phyloP scores from a whole-genome alignment of 1,140 invertebrate genomes.

The Sminthurides bifidus region DNA sequence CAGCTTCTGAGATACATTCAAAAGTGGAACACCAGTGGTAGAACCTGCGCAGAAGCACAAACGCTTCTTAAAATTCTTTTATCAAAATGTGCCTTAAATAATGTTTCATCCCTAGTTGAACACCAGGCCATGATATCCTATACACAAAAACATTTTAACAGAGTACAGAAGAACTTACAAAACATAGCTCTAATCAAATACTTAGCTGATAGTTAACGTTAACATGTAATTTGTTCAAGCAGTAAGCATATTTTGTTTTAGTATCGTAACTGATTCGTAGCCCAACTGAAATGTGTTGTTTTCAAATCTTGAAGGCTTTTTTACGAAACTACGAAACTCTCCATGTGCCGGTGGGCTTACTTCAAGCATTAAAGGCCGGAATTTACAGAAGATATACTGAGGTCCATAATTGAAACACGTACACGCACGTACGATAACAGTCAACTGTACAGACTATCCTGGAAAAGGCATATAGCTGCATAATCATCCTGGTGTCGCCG shows the following conservation, averaged over 20 bases:
- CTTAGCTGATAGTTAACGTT: no score
- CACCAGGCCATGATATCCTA: constrained; percentile 15
- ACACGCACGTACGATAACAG: no score
- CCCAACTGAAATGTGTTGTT: neutral
- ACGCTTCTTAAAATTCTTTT: constrained; percentile 20
- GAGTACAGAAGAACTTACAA: constrained; percentile 11
- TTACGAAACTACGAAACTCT: no score
- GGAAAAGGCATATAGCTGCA: no score
- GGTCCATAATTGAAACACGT: no score
- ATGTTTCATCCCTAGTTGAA: constrained; percentile 10
- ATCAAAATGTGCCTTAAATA: neutral
- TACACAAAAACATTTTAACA: constrained; percentile 22
- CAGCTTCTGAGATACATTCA: constrained; percentile 17
- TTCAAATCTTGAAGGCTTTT: neutral
- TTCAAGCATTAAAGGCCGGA: no score
- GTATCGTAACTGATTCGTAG: neutral
- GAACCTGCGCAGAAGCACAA: constrained; percentile 27
- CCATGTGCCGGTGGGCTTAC: no score
- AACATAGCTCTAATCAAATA: constrained; percentile 12
- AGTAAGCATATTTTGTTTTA: neutral
- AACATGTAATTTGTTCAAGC: neutral
- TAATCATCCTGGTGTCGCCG: no score
- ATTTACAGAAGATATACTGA: no score
- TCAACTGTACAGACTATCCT: no score
- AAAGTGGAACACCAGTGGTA: constrained; percentile 29